Percentiles rank a stretch among this genome's conserved stretches.
These are phyloP conservation scores for Corapipo altera DNA, from an alignment of 2,113 vertebrate species.

Conservation along the genomic window DNA sequence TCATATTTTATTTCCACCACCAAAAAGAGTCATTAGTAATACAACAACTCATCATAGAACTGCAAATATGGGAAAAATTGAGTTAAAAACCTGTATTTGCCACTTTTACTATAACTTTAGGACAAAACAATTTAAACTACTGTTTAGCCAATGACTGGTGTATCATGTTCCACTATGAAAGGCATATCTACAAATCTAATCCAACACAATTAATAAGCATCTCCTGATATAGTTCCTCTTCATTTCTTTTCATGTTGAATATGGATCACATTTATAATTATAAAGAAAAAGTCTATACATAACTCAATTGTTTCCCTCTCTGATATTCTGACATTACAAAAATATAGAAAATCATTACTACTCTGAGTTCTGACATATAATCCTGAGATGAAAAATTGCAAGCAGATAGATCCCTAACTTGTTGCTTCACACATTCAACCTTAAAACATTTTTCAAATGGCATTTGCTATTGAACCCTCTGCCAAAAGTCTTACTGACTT, in stretches of 20 bases:
- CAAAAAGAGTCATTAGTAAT: background rate
- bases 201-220: background rate
- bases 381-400: background rate
- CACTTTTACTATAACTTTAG: background rate
- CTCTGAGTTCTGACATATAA: background rate
- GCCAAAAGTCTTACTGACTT: background rate
- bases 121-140: background rate
- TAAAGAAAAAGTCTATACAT: background rate
- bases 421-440: conserved; percentile 13
- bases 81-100: background rate
- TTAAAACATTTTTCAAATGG: background rate
- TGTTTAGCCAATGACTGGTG: background rate
- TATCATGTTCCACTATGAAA: background rate
- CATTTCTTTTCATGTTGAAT: background rate
- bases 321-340: background rate
- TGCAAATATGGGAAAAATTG: background rate
- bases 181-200: background rate
- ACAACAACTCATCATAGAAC: background rate
- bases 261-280: background rate
- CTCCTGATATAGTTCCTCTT: background rate
- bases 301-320: background rate
- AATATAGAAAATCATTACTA: conserved; percentile 7
- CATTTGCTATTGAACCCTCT: conserved; percentile 1
- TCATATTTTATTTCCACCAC: background rate
- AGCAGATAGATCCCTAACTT: background rate